Conservation (phyloP, 2,888 invertebrate species). For the Melipona beecheii region DNA sequence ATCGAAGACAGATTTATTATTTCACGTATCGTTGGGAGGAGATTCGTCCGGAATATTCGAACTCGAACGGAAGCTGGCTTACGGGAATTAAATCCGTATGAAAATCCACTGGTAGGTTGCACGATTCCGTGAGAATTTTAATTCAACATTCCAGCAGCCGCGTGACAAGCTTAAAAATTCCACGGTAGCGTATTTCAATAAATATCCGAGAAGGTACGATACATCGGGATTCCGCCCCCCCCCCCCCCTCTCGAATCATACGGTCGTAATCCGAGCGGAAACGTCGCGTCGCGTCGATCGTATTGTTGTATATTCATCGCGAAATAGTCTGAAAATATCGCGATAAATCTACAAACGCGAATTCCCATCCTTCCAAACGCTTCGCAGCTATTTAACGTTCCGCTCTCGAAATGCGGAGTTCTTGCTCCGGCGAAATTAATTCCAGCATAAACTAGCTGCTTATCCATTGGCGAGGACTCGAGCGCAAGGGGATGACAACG, state of each 20-base stretch:
- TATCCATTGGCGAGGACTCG: too few relatives aligned
- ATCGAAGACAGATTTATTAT: not conserved
- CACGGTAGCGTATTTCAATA: slow-evolving; percentile 13
- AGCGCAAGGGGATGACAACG: too few relatives aligned
- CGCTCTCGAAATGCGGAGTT: too few relatives aligned
- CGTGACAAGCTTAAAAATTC: slow-evolving; percentile 36
- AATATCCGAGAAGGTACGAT: slow-evolving; percentile 19
- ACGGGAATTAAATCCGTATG: slow-evolving; percentile 16
- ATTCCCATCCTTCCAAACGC: too few relatives aligned
- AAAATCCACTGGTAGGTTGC: not conserved
- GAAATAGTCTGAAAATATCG: too few relatives aligned
- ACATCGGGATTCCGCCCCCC: not conserved
- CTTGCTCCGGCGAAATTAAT: too few relatives aligned
- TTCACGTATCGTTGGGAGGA: not conserved
- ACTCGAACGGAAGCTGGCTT: not conserved
- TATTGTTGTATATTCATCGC: too few relatives aligned
- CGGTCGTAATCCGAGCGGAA: slow-evolving; percentile 6
- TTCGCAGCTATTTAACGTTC: too few relatives aligned
- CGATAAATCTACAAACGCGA: too few relatives aligned
- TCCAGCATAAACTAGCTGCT: too few relatives aligned
- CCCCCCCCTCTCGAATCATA: not conserved
- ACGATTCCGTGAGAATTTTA: slow-evolving; percentile 21
- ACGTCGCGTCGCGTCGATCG: not conserved
- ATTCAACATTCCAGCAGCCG: slow-evolving; percentile 26
- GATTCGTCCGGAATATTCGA: slow-evolving; percentile 1